Conservation (phyloP, 2,797 vertebrate species). For the Mionectes olivaceus region DNA sequence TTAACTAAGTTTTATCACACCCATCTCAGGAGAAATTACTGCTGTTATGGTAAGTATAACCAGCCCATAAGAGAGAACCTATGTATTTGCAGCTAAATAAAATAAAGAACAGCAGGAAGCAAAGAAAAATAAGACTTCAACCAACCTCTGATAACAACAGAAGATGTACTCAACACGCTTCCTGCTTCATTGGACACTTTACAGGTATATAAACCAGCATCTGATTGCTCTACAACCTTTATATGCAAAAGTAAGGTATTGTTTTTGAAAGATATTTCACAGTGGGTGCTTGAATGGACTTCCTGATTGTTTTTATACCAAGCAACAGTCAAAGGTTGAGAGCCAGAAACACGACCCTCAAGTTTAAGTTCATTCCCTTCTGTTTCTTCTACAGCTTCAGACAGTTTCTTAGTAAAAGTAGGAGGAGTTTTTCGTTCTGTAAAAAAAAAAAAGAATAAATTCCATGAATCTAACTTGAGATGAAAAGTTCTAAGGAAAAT, state of each 20-base stretch:
- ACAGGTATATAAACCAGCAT: constrained; percentile 90
- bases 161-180: constrained; percentile 82
- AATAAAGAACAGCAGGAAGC: not conserved
- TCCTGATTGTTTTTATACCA: constrained; percentile 92
- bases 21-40: not conserved
- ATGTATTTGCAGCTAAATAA: not conserved
- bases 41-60: not conserved
- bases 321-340: constrained; percentile 88
- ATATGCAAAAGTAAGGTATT: constrained; percentile 87
- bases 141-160: constrained; percentile 90
- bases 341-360: constrained; percentile 91
- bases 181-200: constrained; percentile 93
- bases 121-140: not conserved
- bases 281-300: constrained; percentile 84
- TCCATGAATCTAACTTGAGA: not conserved
- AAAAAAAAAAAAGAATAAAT: constrained; percentile 30
- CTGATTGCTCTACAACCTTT: constrained; percentile 79
- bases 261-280: constrained; percentile 92
- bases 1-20: not conserved
- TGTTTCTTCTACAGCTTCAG: constrained; percentile 89
- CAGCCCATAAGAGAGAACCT: not conserved
- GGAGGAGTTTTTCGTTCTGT: constrained; percentile 93
- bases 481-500: not conserved
- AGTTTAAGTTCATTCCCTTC: constrained; percentile 93
- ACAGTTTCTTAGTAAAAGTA: constrained; percentile 93